Conservation (phyloP, 2,113 vertebrate species). For the Aegithalos caudatus region DNA sequence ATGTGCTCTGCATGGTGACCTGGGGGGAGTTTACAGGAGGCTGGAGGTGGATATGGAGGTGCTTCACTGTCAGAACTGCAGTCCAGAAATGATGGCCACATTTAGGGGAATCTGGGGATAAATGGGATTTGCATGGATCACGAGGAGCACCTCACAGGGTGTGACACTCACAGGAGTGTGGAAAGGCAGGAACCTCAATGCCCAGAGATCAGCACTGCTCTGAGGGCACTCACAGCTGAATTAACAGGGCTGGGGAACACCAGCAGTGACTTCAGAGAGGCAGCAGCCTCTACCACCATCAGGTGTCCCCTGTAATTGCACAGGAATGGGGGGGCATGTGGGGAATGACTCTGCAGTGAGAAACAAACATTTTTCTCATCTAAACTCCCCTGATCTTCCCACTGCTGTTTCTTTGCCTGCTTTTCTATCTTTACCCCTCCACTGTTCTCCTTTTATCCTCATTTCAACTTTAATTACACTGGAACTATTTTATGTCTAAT, state of each 20-base stretch:
- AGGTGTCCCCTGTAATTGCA: background rate
- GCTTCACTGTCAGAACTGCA: no score
- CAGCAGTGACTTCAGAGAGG: accelerated
- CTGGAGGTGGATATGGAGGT: background rate
- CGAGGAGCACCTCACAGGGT: background rate
- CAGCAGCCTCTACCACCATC: accelerated
- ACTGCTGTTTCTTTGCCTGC: background rate
- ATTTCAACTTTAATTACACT: background rate
- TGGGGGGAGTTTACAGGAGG: background rate
- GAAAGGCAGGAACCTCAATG: background rate
- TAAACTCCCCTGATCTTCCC: background rate
- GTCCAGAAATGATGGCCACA: background rate
- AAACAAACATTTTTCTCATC: background rate
- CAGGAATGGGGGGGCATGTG: background rate
- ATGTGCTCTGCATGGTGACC: background rate
- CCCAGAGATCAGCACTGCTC: background rate
- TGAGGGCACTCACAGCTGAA: background rate
- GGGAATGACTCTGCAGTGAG: background rate
- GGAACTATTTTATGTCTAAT: background rate
- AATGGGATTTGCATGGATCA: background rate
- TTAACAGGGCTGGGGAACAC: background rate
- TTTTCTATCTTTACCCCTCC: background rate
- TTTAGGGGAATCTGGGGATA: accelerated
- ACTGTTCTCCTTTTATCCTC: background rate
- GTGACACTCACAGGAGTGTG: accelerated